These are phyloP conservation scores for Caenorhabditis panamensis DNA, from an alignment of 2,888 invertebrate genomes.

Conservation along the genomic window DNA sequence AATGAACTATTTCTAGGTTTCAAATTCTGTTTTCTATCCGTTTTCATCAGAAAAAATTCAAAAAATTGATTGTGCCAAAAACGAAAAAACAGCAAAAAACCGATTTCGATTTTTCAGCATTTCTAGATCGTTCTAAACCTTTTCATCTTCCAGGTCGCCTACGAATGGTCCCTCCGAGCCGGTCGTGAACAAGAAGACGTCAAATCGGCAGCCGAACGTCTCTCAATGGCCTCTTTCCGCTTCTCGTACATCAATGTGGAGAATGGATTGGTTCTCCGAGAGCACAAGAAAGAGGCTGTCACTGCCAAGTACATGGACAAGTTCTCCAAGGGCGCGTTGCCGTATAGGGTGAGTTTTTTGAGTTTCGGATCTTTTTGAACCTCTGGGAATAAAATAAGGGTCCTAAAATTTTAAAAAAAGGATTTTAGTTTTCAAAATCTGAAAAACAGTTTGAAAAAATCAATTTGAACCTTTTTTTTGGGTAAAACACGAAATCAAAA, in stretches of 20 bases:
- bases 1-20: too few relatives aligned
- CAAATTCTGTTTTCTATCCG: too few relatives aligned
- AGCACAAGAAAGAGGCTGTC: constrained; percentile 50
- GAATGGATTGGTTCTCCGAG: constrained; percentile 58
- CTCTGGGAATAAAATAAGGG: too few relatives aligned
- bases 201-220: constrained; percentile 58
- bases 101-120: background rate
- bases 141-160: constrained; percentile 56
- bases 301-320: constrained; percentile 58
- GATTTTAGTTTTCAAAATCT: too few relatives aligned
- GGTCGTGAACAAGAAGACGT: constrained; percentile 66
- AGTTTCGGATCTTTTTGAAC: too few relatives aligned
- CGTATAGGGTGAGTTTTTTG: constrained; percentile 54
- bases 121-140: background rate
- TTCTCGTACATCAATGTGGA: constrained; percentile 64
- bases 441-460: too few relatives aligned
- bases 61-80: too few relatives aligned
- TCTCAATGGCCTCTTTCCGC: constrained; percentile 60
- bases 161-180: constrained; percentile 66
- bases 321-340: constrained; percentile 61
- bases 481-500: too few relatives aligned
- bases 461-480: too few relatives aligned
- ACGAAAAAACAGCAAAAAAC: too few relatives aligned
- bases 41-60: too few relatives aligned
- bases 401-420: too few relatives aligned